A percentile compares a stretch with the other conserved stretches of the same genome.
phyloP scores from a whole-genome alignment of 2,797 vertebrate genomes.

The Decapterus maruadsi region DNA sequence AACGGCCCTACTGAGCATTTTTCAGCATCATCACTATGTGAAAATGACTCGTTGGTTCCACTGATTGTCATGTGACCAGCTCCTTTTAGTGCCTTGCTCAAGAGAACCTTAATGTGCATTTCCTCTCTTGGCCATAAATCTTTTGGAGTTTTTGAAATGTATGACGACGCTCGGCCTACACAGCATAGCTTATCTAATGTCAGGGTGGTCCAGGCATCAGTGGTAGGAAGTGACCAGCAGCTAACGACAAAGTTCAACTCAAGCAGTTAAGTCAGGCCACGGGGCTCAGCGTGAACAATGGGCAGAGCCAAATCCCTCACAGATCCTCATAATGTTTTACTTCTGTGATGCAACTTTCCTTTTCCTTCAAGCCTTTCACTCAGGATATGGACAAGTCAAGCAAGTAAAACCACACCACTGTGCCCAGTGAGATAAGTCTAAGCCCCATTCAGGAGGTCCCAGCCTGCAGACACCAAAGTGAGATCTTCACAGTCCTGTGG shows the following conservation, averaged over 20 bases:
- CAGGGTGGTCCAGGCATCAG: conserved; percentile 69
- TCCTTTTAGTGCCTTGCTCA: conserved; percentile 4
- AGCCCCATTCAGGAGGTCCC: conserved; percentile 55
- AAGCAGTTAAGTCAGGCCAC: conserved; percentile 64
- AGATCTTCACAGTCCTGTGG: conserved; percentile 7
- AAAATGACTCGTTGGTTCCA: too few relatives aligned
- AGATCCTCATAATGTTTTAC: conserved; percentile 54
- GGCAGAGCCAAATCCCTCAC: conserved; percentile 56
- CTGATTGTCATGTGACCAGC: too few relatives aligned
- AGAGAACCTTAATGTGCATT: not conserved
- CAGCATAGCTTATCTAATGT: conserved; percentile 15
- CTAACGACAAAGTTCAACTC: conserved; percentile 49
- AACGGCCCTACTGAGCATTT: not conserved
- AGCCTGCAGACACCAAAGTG: conserved; percentile 7
- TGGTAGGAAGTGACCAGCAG: conserved; percentile 55
- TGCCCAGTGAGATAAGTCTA: conserved; percentile 63
- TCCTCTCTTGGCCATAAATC: not conserved
- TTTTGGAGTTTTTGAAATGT: not conserved
- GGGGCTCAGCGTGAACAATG: conserved; percentile 61
- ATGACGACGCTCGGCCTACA: not conserved
- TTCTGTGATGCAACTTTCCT: conserved; percentile 47
- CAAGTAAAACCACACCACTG: conserved; percentile 65
- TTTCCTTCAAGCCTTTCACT: conserved; percentile 34
- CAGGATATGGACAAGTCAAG: conserved; percentile 67
- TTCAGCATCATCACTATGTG: not conserved